These are phyloP conservation scores for Drosophila asahinai DNA, from an alignment of 1,140 invertebrate genomes.

Conservation along the genomic window DNA sequence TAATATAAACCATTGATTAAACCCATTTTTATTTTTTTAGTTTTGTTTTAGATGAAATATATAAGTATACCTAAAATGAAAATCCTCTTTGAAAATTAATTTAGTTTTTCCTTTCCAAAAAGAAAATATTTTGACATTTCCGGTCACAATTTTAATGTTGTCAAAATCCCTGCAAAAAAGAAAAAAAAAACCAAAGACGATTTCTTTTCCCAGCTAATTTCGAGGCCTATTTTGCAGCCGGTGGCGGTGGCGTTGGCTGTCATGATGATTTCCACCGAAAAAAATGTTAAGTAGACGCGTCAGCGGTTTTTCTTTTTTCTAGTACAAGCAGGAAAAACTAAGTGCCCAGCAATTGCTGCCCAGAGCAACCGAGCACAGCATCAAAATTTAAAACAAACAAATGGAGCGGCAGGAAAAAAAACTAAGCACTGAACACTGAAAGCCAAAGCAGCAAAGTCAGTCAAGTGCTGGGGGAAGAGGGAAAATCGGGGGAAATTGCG, in stretches of 20 bases:
- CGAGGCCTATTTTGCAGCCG: conserved; percentile 57
- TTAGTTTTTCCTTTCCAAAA: conserved; percentile 21
- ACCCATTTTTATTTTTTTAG: too few relatives aligned
- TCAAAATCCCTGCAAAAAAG: conserved; percentile 37
- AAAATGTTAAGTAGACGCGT: conserved; percentile 81
- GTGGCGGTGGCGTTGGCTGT: conserved; percentile 50
- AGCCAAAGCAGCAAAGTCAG: conserved; percentile 63
- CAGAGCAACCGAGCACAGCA: conserved; percentile 29
- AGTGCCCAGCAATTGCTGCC: conserved; percentile 71
- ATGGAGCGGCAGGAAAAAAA: conserved; percentile 42
- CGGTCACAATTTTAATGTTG: conserved; percentile 49
- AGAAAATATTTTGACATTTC: conserved; percentile 66
- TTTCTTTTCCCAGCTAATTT: conserved; percentile 61
- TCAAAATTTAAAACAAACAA: conserved; percentile 74
- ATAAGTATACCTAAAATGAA: neutral
- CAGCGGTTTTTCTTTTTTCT: conserved; percentile 61
- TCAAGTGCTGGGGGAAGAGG: conserved; percentile 53
- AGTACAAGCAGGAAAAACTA: conserved; percentile 70
- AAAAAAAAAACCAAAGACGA: conserved; percentile 14
- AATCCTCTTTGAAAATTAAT: conserved; percentile 9
- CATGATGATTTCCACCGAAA: conserved; percentile 48
- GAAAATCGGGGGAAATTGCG: conserved; percentile 52
- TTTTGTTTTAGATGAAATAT: too few relatives aligned
- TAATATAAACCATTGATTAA: neutral
- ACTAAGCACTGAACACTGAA: conserved; percentile 22